Evolutionary conservation across 2,888 invertebrate genomes (phyloP).

Genomic region (Micoletzkya japonica): DNA sequence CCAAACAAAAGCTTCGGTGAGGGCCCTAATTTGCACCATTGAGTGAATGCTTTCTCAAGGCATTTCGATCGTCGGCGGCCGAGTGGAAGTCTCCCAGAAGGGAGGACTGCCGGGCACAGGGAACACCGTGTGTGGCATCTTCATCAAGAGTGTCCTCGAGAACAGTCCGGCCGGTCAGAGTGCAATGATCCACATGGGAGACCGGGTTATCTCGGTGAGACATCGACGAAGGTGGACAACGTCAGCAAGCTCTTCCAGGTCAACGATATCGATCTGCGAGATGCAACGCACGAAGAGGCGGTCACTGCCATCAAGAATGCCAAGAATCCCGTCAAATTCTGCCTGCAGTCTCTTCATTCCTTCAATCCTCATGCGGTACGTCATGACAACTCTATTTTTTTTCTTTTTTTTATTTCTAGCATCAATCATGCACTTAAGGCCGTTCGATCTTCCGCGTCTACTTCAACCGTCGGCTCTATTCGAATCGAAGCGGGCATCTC

Average conservation of each 20-base stretch:
- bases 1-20: slow-evolving; percentile 80
- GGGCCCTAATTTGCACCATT: slow-evolving; percentile 8
- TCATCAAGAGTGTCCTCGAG: slow-evolving; percentile 74
- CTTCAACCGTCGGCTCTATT: slow-evolving; percentile 45
- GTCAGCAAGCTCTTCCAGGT: slow-evolving; percentile 68
- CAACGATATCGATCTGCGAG: slow-evolving; percentile 84
- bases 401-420: not conserved
- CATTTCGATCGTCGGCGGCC: slow-evolving; percentile 94
- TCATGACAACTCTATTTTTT: not conserved
- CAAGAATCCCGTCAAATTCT: slow-evolving; percentile 83
- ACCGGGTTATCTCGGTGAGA: slow-evolving; percentile 68
- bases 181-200: slow-evolving; percentile 71
- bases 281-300: slow-evolving; percentile 89
- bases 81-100: slow-evolving; percentile 71
- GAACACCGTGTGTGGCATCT: slow-evolving; percentile 65
- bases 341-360: slow-evolving; percentile 78
- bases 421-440: slow-evolving; percentile 5
- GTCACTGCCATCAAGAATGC: slow-evolving; percentile 91
- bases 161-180: slow-evolving; percentile 89
- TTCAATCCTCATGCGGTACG: slow-evolving; percentile 46
- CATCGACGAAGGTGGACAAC: not conserved
- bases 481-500: slow-evolving; percentile 35
- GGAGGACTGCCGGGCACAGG: slow-evolving; percentile 70
- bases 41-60: slow-evolving; percentile 34
- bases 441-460: slow-evolving; percentile 40